A percentile compares a stretch with the other conserved stretches of the same genome.
Conservation (phyloP, 2,113 vertebrate genomes). For the Daboia siamensis region DNA sequence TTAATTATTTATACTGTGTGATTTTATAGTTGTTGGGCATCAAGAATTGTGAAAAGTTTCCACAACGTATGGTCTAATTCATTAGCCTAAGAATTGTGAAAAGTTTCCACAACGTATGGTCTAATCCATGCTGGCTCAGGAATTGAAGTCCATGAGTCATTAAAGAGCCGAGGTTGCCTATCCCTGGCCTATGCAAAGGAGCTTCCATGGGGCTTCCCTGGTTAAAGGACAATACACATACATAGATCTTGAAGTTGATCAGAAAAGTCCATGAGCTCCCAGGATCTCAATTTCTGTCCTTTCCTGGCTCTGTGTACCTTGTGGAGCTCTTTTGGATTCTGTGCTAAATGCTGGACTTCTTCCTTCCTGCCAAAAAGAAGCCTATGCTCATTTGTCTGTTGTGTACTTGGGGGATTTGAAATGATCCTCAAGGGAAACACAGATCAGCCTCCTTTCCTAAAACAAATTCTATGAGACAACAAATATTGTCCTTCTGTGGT, state of each 20-base stretch:
- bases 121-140: too few relatives aligned
- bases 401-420: not conserved
- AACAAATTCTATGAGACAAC: not conserved
- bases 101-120: not conserved
- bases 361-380: not conserved
- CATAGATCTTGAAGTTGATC: not conserved
- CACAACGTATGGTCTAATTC: not conserved
- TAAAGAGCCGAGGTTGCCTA: too few relatives aligned
- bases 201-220: not conserved
- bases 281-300: not conserved
- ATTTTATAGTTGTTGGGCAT: not conserved
- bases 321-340: not conserved
- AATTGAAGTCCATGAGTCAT: too few relatives aligned
- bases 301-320: not conserved
- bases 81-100: not conserved
- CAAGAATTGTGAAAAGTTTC: not conserved
- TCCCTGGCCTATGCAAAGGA: not conserved
- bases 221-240: not conserved
- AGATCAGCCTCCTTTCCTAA: not conserved
- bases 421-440: not conserved
- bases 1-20: not conserved
- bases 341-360: not conserved
- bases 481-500: not conserved
- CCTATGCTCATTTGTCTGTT: not conserved
- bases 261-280: not conserved